Base-by-base conservation (phyloP, 2,113 vertebrate species). In the Gambusia holbrooki region DNA sequence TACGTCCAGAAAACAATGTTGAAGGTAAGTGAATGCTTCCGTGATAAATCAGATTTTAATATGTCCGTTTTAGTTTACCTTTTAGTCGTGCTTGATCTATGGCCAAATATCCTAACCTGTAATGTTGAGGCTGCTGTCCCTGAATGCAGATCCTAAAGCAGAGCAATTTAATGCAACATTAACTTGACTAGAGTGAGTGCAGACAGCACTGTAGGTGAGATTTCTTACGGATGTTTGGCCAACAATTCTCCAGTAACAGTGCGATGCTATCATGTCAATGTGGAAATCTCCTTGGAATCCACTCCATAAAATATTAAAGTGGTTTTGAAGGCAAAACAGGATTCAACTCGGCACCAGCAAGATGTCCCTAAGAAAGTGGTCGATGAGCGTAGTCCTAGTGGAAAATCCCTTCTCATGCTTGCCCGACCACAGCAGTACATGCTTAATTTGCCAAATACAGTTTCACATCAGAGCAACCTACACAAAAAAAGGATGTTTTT, bases 391-490 rank as follows among this genome's bases (percentile, higher is more conserved):
- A 54, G 48, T 25, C 7, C 5, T 54, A 22, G 17, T 54, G 22
- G 48, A 22, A 54, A 54, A 54, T 22, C 22, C 48, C 7, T 7
- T 19, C 48, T 54, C 48, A 25, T 54, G 48, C 48, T 22, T 22
- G 19, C 48, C 48, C 66, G 64, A 74, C 77, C 68, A 74, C 60
- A 74, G 58, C 15, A 11, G 54, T 67, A 63, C 28, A 69, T 42
- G 32, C 67, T 83, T 89, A 25, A 64, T 83, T 84, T 74, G 68
- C 84, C 30, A 69, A 73, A 68, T 69, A 80, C n/a, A 69, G 72
- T 65, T 82, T 76, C 54, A 85, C 67, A 74, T 79, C 32, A 69
- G 27, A 77, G 63, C 45, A 35, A 73, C 42, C 71, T 6, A 70
- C 22, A 76, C 70, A 74, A 75, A 80, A 77, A 71, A 77, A 61